These are phyloP conservation scores for Pardosa pseudoannulata DNA, from an alignment of 2,888 invertebrate species.

Conservation along the genomic window DNA sequence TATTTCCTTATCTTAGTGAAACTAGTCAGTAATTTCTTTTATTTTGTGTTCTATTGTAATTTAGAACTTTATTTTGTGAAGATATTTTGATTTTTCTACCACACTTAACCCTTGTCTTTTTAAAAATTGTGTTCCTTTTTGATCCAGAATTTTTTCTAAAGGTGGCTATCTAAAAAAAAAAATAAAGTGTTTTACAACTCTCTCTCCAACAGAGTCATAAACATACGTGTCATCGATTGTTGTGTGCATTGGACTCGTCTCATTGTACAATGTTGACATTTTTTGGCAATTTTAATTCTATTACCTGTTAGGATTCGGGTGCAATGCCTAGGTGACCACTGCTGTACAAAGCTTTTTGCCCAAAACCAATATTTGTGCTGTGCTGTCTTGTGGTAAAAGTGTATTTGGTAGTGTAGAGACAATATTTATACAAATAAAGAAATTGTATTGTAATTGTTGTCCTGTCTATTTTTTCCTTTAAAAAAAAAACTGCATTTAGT, in stretches of 20 bases:
- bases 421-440: slow-evolving; percentile 72
- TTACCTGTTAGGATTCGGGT: slow-evolving; percentile 56
- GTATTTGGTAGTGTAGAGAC: slow-evolving; percentile 65
- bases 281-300: slow-evolving; percentile 69
- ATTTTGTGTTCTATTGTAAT: no score
- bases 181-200: no score
- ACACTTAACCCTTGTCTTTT: no score
- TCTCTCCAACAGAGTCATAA: not conserved
- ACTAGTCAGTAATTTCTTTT: no score
- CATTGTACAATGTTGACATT: slow-evolving; percentile 67
- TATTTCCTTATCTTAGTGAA: no score
- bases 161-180: no score
- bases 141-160: no score
- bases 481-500: no score
- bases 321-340: slow-evolving; percentile 42
- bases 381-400: slow-evolving; percentile 66
- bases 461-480: not conserved
- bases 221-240: not conserved
- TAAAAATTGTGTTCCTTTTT: no score
- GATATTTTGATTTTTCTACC: no score
- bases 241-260: not conserved
- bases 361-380: slow-evolving; percentile 66
- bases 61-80: no score
- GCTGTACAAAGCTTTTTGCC: slow-evolving; percentile 63
- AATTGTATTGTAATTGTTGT: slow-evolving; percentile 53